Conservation (phyloP, 2,888 invertebrate species). For the Monoplex corrugatus region DNA sequence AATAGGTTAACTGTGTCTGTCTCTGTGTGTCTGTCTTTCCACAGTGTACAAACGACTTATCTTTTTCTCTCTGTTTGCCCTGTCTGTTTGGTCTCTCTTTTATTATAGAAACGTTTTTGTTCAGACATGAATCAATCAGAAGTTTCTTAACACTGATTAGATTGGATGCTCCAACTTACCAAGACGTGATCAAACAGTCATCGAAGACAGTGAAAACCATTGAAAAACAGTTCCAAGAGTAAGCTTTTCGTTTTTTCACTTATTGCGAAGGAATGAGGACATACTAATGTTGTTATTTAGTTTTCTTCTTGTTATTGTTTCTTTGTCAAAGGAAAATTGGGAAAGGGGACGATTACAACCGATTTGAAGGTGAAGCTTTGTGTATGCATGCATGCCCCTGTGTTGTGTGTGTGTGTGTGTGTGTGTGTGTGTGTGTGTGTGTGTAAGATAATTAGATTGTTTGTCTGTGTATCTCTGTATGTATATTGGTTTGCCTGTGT, state of each 20-base stretch:
- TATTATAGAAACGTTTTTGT: background rate
- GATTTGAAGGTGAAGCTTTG: no score
- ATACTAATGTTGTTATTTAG: background rate
- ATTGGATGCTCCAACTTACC: conserved; percentile 77
- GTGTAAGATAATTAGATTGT: no score
- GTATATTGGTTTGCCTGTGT: no score
- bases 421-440: background rate
- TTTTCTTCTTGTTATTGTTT: conserved; percentile 25
- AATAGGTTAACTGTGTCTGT: no score
- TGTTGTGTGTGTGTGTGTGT: conserved; percentile 20
- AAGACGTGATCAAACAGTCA: conserved; percentile 74
- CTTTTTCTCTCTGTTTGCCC: background rate
- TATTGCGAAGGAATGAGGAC: background rate
- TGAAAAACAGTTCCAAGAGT: conserved; percentile 73
- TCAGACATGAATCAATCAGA: background rate
- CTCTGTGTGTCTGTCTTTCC: no score
- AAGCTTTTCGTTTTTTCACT: conserved; percentile 63
- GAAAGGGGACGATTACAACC: no score
- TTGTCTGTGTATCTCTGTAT: no score
- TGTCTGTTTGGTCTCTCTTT: background rate
- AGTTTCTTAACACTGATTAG: conserved; percentile 68
- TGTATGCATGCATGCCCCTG: no score
- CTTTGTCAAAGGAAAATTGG: no score
- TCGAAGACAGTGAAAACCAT: conserved; percentile 72
- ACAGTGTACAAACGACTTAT: no score